Percentiles rank a stretch among this genome's conserved stretches.
Conservation (phyloP, 92 coral and sea anemone species). For the Bergia puertoricense region DNA sequence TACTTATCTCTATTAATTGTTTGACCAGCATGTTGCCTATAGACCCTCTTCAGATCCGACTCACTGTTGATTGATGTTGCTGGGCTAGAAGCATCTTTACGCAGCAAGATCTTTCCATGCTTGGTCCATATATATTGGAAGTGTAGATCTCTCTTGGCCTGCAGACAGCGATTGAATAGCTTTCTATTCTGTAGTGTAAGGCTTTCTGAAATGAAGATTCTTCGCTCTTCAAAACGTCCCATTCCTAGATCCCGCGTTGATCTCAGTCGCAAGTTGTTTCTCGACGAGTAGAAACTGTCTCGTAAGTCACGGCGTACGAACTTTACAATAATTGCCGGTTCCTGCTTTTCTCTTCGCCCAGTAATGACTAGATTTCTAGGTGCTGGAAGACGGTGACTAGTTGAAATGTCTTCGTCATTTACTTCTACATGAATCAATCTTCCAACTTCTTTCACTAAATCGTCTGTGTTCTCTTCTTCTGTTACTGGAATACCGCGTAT, state of each 20-base stretch:
- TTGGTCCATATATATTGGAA: slow-evolving; percentile 38
- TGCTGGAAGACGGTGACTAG: slow-evolving; percentile 34
- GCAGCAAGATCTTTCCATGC: slow-evolving; percentile 37
- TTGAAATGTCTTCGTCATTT: slow-evolving; percentile 32
- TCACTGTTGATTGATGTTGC: background rate
- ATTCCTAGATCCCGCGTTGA: slow-evolving; percentile 37
- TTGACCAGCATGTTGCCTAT: no score
- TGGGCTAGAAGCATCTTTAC: slow-evolving; percentile 39
- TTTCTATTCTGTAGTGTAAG: slow-evolving; percentile 45
- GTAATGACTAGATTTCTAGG: background rate
- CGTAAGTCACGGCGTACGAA: slow-evolving; percentile 31
- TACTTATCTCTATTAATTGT: no score
- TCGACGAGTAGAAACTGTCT: slow-evolving; percentile 41
- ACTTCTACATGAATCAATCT: slow-evolving; percentile 20
- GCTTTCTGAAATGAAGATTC: slow-evolving; percentile 45
- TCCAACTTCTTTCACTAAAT: slow-evolving; percentile 17
- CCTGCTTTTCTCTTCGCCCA: slow-evolving; percentile 21
- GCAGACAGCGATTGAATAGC: slow-evolving; percentile 40
- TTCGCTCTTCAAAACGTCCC: slow-evolving; percentile 16
- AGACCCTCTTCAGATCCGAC: slow-evolving; percentile 13
- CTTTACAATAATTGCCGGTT: slow-evolving; percentile 47
- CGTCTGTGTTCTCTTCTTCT: slow-evolving; percentile 19
- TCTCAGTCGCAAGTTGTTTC: slow-evolving; percentile 27
- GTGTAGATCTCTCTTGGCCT: slow-evolving; percentile 34
- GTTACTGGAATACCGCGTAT: slow-evolving; percentile 38